Percentiles rank a stretch among this genome's conserved stretches.
Conservation (phyloP, 2,113 vertebrate species). For the Malurus elegans region DNA sequence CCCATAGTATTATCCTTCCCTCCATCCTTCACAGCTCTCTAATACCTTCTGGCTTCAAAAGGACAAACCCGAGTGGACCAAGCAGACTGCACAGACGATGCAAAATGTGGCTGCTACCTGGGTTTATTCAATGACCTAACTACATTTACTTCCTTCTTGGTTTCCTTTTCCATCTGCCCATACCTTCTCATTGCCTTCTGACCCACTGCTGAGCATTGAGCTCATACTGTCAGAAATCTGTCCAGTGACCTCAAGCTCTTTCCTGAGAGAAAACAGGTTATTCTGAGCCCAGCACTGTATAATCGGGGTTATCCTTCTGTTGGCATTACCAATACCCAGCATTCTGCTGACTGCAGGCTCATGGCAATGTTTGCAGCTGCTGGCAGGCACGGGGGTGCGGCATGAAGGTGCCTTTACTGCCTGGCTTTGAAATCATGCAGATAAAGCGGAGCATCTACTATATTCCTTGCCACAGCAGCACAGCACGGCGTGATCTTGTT, state of each 20-base stretch:
- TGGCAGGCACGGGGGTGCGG: neutral
- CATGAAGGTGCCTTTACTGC: neutral
- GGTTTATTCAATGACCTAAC: neutral
- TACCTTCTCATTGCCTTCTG: neutral
- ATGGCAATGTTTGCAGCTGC: neutral
- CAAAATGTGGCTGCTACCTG: neutral
- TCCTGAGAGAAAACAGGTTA: neutral
- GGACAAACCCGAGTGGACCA: neutral
- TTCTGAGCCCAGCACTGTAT: neutral
- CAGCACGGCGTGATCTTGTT: too few species aligned
- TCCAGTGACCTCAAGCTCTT: neutral
- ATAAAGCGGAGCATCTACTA: neutral
- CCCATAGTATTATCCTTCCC: neutral
- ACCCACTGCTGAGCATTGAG: neutral
- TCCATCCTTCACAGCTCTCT: neutral
- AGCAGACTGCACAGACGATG: neutral
- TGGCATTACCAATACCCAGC: neutral
- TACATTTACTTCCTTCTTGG: neutral
- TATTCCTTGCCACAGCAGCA: fast-evolving
- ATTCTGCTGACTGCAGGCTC: neutral
- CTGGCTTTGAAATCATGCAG: neutral
- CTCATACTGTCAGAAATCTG: neutral
- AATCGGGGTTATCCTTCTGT: neutral
- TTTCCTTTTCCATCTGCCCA: neutral
- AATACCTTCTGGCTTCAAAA: neutral